Conservation (phyloP, 2,113 vertebrate species). For the Apteryx mantelli region DNA sequence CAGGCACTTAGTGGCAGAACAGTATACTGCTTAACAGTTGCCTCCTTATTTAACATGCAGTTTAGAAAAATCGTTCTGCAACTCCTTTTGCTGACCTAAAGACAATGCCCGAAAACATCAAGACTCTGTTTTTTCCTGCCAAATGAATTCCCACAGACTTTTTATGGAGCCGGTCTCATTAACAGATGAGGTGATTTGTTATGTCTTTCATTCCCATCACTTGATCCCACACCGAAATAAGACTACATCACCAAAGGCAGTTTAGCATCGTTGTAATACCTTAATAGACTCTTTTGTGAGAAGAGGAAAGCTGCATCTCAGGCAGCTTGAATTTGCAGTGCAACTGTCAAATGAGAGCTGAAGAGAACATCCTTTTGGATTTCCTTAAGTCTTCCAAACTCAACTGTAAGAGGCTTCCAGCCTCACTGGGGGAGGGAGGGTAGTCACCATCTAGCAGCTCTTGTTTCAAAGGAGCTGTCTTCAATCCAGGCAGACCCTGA, state of each 20-base stretch:
- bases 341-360: no score
- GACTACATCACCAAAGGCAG: neutral
- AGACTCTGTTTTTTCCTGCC: neutral
- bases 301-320: neutral
- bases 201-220: neutral
- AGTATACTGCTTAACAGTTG: no score
- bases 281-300: no score
- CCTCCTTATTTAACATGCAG: neutral
- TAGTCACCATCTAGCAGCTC: neutral
- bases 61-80: neutral
- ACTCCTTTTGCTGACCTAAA: neutral
- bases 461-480: fast-evolving
- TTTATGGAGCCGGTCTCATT: neutral
- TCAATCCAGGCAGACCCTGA: no score
- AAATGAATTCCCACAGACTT: neutral
- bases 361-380: no score
- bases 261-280: neutral
- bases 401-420: neutral
- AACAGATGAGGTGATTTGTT: neutral
- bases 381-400: neutral
- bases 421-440: neutral
- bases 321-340: no score
- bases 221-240: neutral
- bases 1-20: neutral
- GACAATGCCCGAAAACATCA: neutral